A percentile compares a stretch with the other conserved stretches of the same genome.
Evolutionary conservation across 2,797 vertebrate species (phyloP).

Genomic region (Enteromius radiatus): DNA sequence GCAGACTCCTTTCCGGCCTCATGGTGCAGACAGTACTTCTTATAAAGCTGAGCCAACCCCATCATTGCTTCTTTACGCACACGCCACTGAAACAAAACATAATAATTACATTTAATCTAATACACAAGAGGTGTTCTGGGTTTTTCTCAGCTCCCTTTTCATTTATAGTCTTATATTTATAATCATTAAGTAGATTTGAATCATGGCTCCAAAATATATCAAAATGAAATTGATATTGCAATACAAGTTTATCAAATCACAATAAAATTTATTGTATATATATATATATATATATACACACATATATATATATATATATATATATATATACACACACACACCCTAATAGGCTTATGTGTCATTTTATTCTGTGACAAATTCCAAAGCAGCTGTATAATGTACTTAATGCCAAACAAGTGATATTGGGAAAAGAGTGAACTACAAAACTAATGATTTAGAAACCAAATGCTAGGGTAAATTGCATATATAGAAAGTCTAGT

Average conservation of each 20-base stretch:
- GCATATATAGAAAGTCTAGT: neutral
- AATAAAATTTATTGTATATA: neutral
- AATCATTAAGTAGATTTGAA: neutral
- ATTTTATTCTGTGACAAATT: neutral
- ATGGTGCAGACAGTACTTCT: slow-evolving; percentile 98
- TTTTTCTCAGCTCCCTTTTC: neutral
- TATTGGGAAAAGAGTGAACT: neutral
- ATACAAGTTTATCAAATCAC: neutral
- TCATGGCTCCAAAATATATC: neutral
- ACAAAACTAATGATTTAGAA: neutral
- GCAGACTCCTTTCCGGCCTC: slow-evolving; percentile 98
- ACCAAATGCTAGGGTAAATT: neutral
- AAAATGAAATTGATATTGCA: neutral
- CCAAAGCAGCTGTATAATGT: neutral
- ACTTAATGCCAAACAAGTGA: neutral
- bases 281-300: no score
- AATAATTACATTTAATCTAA: neutral
- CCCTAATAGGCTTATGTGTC: neutral
- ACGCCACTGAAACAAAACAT: slow-evolving; percentile 81
- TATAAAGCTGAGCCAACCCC: slow-evolving; percentile 95
- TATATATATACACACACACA: no score
- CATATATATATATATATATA: no score
- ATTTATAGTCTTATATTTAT: neutral
- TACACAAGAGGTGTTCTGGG: neutral
- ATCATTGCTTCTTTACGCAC: slow-evolving; percentile 99